phyloP scores from a whole-genome alignment of 2,888 invertebrate genomes.

The Scrobipalpa costella region DNA sequence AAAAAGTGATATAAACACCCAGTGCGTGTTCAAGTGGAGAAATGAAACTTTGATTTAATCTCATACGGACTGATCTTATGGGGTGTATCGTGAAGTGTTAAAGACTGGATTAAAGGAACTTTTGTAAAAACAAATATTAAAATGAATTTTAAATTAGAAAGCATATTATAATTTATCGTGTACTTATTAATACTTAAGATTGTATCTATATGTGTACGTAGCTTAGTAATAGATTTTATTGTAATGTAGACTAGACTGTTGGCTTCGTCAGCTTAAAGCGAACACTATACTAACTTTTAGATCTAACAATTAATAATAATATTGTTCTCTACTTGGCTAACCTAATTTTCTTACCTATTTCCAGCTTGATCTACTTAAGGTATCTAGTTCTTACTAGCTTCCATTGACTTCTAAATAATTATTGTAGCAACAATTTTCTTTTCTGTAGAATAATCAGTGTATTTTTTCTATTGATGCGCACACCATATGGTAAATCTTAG shows the following conservation, averaged over 20 bases:
- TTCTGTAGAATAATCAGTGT: not conserved
- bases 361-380: not conserved
- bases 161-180: conserved; percentile 16
- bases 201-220: conserved; percentile 26
- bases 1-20: conserved; percentile 3
- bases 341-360: not conserved
- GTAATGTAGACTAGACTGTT: conserved; percentile 13
- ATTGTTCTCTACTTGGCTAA: not conserved
- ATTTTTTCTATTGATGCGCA: not conserved
- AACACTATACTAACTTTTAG: conserved; percentile 8
- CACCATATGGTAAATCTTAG: not conserved
- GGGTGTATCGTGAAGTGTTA: not conserved
- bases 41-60: not conserved
- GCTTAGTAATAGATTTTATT: not conserved
- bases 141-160: not conserved
- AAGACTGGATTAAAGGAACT: not conserved
- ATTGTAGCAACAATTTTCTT: not conserved
- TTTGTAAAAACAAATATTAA: conserved; percentile 12
- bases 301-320: not conserved
- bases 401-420: not conserved
- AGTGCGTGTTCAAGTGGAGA: not conserved
- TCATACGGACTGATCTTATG: not conserved
- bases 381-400: not conserved
- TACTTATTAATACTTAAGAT: conserved; percentile 7
- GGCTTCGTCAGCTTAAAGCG: not conserved